A percentile compares a stretch with the other conserved stretches of the same genome.
Evolutionary conservation across 2,113 vertebrate genomes (phyloP).

Genomic region (Otolemur garnettii): DNA sequence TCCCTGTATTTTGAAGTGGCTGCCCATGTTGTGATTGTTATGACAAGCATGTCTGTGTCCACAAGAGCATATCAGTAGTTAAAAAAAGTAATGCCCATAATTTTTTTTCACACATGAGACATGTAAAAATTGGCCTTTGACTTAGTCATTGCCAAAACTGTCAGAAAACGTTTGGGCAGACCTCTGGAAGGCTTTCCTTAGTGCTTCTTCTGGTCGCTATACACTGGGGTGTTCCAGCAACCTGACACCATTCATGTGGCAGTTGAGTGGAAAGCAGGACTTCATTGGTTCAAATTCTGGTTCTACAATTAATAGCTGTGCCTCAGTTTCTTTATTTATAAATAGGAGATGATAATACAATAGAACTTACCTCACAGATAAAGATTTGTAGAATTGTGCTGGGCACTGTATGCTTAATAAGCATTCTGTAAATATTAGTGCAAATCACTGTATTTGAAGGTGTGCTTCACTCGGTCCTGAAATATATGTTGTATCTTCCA

Average conservation of each 20-base stretch:
- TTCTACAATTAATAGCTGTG: background rate
- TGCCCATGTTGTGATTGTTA: background rate
- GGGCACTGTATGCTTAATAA: background rate
- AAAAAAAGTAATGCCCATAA: background rate
- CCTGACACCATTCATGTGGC: background rate
- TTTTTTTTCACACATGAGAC: background rate
- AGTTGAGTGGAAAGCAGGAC: background rate
- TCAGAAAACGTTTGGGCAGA: background rate
- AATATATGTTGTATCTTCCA: background rate
- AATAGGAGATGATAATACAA: background rate
- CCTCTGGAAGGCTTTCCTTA: background rate
- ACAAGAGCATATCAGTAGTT: background rate
- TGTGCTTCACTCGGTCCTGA: background rate
- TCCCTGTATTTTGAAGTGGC: background rate
- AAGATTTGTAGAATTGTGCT: background rate
- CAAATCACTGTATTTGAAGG: background rate
- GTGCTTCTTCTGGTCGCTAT: background rate
- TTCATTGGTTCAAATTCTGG: background rate
- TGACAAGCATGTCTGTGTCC: background rate
- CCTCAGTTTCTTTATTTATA: slow-evolving; percentile 14
- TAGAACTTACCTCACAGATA: background rate
- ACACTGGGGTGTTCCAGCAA: background rate
- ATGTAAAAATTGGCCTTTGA: background rate
- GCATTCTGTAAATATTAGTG: background rate
- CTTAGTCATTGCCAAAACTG: background rate